Evolutionary conservation across 2,797 vertebrate species (phyloP), one percentile per base, ranked within the genome.

Genomic region (Sebastolobus alascanus): DNA sequence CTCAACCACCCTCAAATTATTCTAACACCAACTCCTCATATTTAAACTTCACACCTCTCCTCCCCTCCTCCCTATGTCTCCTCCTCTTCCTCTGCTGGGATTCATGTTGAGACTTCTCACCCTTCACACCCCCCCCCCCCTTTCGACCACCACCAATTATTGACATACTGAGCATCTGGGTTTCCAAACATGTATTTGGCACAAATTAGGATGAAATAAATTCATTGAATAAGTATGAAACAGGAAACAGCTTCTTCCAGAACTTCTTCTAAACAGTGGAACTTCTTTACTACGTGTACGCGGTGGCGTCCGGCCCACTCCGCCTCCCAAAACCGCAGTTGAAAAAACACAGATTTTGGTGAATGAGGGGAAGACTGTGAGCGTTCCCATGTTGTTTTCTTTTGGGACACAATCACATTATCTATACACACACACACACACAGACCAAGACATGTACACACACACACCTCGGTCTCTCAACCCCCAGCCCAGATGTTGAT

Each of bases 401-500:
- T 88, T 74, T 75, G 84, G 87, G 83, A 87, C 46, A 22, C 29
- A 85, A 85, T 86, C 73, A 64, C 60, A 87, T 90, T 87, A 90
- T 87, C 82, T 82, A 8, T 75, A 77, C 66, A 88, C 79, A 85
- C 82, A 83, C 76, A 87, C 81, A 87, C 87, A 88, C 66, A 70
- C 58, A 82, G 27, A 79, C 74, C 56, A 37, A 79, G 61, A 71
- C 61, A 79, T 75, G 78, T 35, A 77, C 67, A 69, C 46, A 83
- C 81, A 84, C 82, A 88, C 90, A 89, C 73, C 81, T 89, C 77
- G 58, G 81, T 55, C 61, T 87, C 85, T 90, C 87, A 88, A 84
- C 82, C 87, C 86, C 85, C 90, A 61, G 70, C 72, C 91, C 93
- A 95, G 94, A 95, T 95, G 95, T 93, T 87, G 87, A 90, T 89